Percentiles rank a stretch among this genome's conserved stretches.
phyloP scores from a whole-genome alignment of 2,888 invertebrate genomes.

The Lepas anatifera region DNA sequence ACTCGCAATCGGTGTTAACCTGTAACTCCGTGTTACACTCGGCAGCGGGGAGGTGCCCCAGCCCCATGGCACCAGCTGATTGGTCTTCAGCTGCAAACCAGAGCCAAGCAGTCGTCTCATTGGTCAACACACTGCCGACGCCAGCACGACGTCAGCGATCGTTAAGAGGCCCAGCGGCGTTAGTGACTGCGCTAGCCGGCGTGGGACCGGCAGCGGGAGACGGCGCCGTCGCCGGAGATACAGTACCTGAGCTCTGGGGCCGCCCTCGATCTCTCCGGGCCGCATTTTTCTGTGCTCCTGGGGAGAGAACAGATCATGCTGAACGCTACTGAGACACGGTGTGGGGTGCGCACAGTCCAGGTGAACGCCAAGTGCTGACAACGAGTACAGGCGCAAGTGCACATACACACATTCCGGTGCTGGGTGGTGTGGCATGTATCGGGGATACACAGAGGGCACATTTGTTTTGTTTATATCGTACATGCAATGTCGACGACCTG shows the following conservation, averaged over 20 bases:
- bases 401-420: too few species aligned
- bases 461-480: too few species aligned
- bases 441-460: too few species aligned
- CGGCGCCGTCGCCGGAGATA: not conserved
- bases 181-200: not conserved
- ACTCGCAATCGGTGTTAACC: not conserved
- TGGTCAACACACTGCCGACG: not conserved
- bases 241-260: constrained; percentile 66
- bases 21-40: not conserved
- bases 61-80: not conserved
- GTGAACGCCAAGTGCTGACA: too few species aligned
- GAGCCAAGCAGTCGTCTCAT: too few species aligned
- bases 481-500: too few species aligned
- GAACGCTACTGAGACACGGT: not conserved
- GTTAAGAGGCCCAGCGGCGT: not conserved
- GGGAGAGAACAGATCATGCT: not conserved
- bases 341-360: too few species aligned
- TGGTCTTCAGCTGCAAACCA: too few species aligned
- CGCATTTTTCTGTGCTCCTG: constrained; percentile 82
- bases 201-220: not conserved
- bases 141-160: not conserved
- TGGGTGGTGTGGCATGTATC: too few species aligned
- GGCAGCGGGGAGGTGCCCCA: not conserved
- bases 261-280: constrained; percentile 85
- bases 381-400: too few species aligned